Conservation (phyloP, 2,888 invertebrate genomes). For the Sympetrum striolatum region DNA sequence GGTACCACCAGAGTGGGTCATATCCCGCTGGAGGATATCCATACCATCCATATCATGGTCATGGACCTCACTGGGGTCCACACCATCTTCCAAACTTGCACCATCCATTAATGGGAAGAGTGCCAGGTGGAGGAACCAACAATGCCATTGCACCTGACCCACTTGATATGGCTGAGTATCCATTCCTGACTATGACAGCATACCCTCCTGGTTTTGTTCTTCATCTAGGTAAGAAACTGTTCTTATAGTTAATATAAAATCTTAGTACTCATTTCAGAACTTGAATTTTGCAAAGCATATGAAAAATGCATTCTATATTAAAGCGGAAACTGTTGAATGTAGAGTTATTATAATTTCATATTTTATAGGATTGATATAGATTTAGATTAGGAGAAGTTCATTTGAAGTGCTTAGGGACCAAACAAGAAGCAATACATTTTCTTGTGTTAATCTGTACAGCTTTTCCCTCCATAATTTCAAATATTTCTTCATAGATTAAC, state of each 20-base stretch:
- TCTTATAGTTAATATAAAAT: background rate
- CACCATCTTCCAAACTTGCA: conserved; percentile 48
- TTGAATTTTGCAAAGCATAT: too few species aligned
- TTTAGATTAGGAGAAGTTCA: too few species aligned
- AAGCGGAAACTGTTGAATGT: too few species aligned
- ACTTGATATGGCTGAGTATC: conserved; percentile 91
- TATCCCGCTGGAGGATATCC: background rate
- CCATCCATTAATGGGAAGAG: conserved; percentile 22
- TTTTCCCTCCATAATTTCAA: too few species aligned
- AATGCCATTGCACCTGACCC: conserved; percentile 48
- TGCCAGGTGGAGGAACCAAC: background rate
- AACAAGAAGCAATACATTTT: too few species aligned
- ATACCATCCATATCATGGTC: conserved; percentile 8
- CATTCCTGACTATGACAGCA: conserved; percentile 90
- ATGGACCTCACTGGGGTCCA: conserved; percentile 46
- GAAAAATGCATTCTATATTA: too few species aligned
- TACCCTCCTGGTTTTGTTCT: conserved; percentile 89
- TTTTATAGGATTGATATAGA: too few species aligned
- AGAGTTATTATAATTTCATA: too few species aligned
- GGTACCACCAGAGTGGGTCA: conserved; percentile 10
- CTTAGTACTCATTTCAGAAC: too few species aligned
- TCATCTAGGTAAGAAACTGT: conserved; percentile 73
- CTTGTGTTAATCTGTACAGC: too few species aligned
- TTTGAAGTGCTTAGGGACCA: too few species aligned
- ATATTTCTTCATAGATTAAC: too few species aligned